Conservation (phyloP, 2,113 vertebrate species). For the Lycaon pictus region DNA sequence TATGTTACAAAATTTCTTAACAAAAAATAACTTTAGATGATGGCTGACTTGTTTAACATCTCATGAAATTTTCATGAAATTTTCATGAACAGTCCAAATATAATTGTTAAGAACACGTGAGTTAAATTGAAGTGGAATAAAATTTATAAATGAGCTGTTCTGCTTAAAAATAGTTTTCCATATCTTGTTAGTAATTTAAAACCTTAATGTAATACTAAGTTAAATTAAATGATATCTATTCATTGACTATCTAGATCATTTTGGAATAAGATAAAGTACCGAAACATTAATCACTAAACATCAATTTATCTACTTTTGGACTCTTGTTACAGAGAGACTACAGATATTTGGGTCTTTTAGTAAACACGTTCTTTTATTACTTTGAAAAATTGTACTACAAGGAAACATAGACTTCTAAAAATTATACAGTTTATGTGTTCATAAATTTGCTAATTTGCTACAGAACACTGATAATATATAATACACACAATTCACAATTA, state of each 20-base stretch:
- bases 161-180: neutral
- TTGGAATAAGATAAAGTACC: neutral
- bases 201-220: neutral
- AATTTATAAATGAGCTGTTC: neutral
- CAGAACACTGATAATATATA: neutral
- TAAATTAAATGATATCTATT: slow-evolving; percentile 1
- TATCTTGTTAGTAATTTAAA: neutral
- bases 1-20: neutral
- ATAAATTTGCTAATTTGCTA: neutral
- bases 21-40: slow-evolving; percentile 21
- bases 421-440: neutral
- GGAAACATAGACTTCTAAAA: neutral
- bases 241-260: neutral
- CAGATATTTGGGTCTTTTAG: neutral
- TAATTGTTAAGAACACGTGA: neutral
- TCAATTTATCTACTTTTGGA: neutral
- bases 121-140: neutral
- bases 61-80: neutral
- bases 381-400: neutral
- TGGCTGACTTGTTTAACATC: neutral
- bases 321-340: neutral
- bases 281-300: neutral
- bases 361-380: neutral
- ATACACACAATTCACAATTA: neutral
- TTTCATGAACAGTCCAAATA: neutral